Percentiles rank a stretch among this genome's conserved stretches.
phyloP scores from a whole-genome alignment of 2,888 invertebrate species.

The Hanleya hanleyi region DNA sequence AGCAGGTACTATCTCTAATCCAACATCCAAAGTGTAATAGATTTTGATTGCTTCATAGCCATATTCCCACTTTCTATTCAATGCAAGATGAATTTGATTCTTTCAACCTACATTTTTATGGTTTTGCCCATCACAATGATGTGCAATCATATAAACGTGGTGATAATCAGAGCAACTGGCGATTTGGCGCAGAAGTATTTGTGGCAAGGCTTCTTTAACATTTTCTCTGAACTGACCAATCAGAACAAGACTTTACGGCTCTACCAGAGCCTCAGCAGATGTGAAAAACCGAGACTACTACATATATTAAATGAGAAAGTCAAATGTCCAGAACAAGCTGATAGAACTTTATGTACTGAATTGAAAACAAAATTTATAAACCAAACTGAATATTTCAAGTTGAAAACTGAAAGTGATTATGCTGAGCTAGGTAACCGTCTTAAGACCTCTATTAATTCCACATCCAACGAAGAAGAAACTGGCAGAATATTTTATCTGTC shows the following conservation, averaged over 20 bases:
- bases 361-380: slow-evolving; percentile 54
- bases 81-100: too few relatives aligned
- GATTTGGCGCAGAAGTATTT: slow-evolving; percentile 70
- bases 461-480: slow-evolving; percentile 6
- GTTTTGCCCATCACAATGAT: too few relatives aligned
- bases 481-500: slow-evolving; percentile 66
- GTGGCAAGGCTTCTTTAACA: slow-evolving; percentile 62
- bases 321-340: slow-evolving; percentile 45
- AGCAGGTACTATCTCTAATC: too few relatives aligned
- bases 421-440: slow-evolving; percentile 5
- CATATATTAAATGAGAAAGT: slow-evolving; percentile 52
- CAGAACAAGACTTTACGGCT: slow-evolving; percentile 62
- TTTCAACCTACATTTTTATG: too few relatives aligned
- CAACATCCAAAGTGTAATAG: too few relatives aligned
- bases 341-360: slow-evolving; percentile 46
- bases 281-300: slow-evolving; percentile 46
- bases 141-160: slow-evolving; percentile 47
- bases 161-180: slow-evolving; percentile 64
- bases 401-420: slow-evolving; percentile 58
- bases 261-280: slow-evolving; percentile 43
- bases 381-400: slow-evolving; percentile 52
- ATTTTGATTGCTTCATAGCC: too few relatives aligned
- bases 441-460: not conserved
- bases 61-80: too few relatives aligned
- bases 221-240: slow-evolving; percentile 37